Evolutionary conservation across 2,113 vertebrate genomes (phyloP), one percentile per base, ranked within the genome.

Genomic region (Pachycephala philippinensis): DNA sequence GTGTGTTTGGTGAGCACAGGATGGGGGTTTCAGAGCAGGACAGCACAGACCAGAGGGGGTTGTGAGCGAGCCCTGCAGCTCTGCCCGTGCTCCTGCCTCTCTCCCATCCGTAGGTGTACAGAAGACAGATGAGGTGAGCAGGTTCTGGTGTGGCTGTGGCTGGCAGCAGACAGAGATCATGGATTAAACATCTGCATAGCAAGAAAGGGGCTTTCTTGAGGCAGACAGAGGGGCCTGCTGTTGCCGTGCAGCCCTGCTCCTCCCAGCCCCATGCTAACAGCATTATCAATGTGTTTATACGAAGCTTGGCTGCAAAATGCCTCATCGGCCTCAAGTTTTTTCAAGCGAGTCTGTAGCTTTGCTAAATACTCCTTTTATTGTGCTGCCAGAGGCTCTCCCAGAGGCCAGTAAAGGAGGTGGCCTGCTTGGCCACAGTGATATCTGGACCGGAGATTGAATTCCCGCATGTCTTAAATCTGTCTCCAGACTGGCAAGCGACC

Each of bases 311-410:
- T 94, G 95, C 87, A 92, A 94, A 87, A 89, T 2, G 53, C 68
- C 93, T 94, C 95, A 47, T 95, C n/a, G 0, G 68, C 71, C 60
- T 70, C 83, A 31, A 92, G 75, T 6, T 86, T 94, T 94, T 81
- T 53, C 69, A 30, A 52, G 47, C 5, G 0, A 84, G 71, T 11
- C 64, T 74, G 37, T 52, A 83, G 76, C 76, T 93, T 75, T 53
- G 45, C 76, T 94, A 95, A 97, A 96, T 90, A 8, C 68, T 88
- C 61, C 92, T 93, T 90, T 94, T 92, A 74, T 81, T 92, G 93
- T 70, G 85, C 92, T 96, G 96, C 96, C 96, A 94, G 90, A 56
- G 83, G 68, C 82, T 81, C 33, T 93, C 75, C 64, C 65, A 54
- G 75, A 63, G 93, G 87, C 70, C 70, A 69, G 80, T 2, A 5